Base-by-base conservation (phyloP, 2,113 vertebrate genomes). In the Terrapene triunguis region DNA sequence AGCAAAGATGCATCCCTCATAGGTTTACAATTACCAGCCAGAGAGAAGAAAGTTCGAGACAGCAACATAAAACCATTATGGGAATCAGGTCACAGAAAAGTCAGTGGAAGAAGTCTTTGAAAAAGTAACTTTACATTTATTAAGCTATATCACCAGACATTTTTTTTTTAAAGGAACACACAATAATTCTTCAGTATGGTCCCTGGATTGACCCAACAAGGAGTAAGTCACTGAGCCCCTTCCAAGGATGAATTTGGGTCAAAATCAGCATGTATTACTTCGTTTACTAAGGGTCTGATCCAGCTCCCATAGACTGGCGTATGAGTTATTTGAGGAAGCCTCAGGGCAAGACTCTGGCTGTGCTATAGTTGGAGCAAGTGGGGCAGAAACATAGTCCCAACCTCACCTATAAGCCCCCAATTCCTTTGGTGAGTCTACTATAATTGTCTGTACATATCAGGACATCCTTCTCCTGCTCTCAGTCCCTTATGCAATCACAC, bases 51-150 rank as follows among this genome's bases (percentile, higher is more conserved):
- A 83, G 47, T 6, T 42, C 51, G 29, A 72, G 74, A 16, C 1
- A 81, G 57, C 81, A 79, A 17, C 29, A 93, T 1, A 29, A 44
- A 69, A 42, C 14, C 0, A 0, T 1, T 53, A 12, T 10, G 22
- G 22, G 79, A 82, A 53, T n/a, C 9, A 24, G 29, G 55, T 62
- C 54, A 59, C 42, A 44, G 47, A 65, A 82, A 88, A 83, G 27
- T 7, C 1, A 0, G 13, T 12, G 24, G 44, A 51, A 84, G 42
- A 32, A 0, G 0, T 2, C 0, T 50, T 57, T 82, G 86, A 80
- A 44, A 47, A 62, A 4, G 9, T 0, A 35, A 89, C 29, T 65
- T 42, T 5, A 0, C 2, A 48, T 1, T 2, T 0, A 5, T 0
- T 2, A 2, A 3, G 4, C 2, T 42, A 74, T 74, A 24, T 35